Percentiles rank a stretch among this genome's conserved stretches.
Conservation (phyloP, 2,113 vertebrate species). For the Lophius piscatorius region DNA sequence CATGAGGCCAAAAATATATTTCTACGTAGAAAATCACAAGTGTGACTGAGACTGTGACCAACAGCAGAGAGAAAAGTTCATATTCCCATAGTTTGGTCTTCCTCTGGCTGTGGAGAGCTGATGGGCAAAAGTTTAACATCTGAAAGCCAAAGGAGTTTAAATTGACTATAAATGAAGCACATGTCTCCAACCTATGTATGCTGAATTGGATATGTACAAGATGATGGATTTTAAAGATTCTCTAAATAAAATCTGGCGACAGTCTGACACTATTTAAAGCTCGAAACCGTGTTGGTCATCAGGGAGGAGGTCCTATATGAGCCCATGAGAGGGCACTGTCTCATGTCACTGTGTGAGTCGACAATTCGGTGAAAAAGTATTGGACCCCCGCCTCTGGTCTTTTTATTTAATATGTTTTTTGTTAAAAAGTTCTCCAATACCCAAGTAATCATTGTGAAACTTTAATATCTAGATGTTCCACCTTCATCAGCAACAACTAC, state of each 20-base stretch:
- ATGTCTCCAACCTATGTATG: neutral
- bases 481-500: no score
- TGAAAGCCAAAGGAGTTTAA: constrained; percentile 10
- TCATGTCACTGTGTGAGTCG: neutral
- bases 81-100: constrained; percentile 54
- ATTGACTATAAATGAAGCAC: neutral
- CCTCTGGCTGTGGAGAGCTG: constrained; percentile 9
- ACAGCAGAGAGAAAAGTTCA: constrained; percentile 46
- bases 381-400: no score
- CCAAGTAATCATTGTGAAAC: no score
- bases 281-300: neutral
- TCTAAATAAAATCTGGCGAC: neutral
- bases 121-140: constrained; percentile 19
- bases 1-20: constrained; percentile 65
- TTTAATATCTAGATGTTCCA: no score
- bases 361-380: no score
- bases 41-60: constrained; percentile 62
- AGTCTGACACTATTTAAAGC: neutral
- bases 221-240: neutral
- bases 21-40: constrained; percentile 62
- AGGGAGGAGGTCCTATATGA: neutral
- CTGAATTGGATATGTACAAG: neutral
- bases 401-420: no score
- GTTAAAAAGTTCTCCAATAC: no score
- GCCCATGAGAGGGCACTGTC: constrained; percentile 25